phyloP scores from a whole-genome alignment of 2,888 invertebrate genomes.

The Mechanitis messenoides region DNA sequence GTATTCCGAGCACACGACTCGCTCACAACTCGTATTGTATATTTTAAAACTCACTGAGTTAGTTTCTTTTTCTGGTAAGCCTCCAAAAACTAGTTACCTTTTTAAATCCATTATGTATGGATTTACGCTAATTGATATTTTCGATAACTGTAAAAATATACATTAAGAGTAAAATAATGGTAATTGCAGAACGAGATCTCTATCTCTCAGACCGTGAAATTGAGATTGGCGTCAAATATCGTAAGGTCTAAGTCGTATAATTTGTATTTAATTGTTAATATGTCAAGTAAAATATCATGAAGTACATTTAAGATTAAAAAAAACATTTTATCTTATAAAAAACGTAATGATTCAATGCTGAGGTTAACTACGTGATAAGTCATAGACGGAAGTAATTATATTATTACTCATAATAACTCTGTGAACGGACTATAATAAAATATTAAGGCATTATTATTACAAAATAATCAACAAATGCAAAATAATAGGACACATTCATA shows the following conservation, averaged over 20 bases:
- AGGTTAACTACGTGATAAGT: neutral
- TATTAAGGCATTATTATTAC: constrained; percentile 16
- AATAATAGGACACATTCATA: constrained; percentile 3
- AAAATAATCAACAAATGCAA: constrained; percentile 11
- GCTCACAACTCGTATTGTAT: constrained; percentile 11
- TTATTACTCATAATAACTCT: neutral
- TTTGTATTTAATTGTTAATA: constrained; percentile 16
- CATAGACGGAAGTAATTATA: constrained; percentile 18
- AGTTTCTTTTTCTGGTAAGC: neutral
- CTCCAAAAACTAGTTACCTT: neutral
- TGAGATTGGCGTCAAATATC: constrained; percentile 27
- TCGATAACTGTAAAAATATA: constrained; percentile 22
- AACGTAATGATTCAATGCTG: neutral
- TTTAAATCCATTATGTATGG: neutral
- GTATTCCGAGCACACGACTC: constrained; percentile 11
- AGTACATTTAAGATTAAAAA: neutral
- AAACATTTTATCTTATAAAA: no score
- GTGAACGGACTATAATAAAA: neutral
- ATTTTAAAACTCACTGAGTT: constrained; percentile 2
- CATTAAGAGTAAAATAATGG: constrained; percentile 21
- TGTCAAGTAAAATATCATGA: neutral
- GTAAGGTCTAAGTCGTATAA: constrained; percentile 19
- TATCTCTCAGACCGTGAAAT: constrained; percentile 37
- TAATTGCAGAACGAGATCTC: constrained; percentile 36
- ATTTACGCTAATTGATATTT: constrained; percentile 15